These are phyloP conservation scores for Ethmia dodecea DNA, from an alignment of 2,888 invertebrate species.

Conservation along the genomic window DNA sequence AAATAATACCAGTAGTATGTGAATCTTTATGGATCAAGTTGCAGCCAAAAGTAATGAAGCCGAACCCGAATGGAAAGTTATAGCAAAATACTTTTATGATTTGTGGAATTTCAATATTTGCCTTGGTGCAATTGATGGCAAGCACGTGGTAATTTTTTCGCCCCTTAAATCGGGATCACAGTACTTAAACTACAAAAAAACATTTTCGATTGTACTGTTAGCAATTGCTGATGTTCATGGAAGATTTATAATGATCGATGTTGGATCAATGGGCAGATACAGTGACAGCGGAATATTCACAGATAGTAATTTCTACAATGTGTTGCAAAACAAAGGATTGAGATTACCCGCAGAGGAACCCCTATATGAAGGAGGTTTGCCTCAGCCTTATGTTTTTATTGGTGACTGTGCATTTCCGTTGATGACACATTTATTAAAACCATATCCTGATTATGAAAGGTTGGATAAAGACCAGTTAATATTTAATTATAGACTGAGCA, in stretches of 20 bases:
- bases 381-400: constrained; percentile 16
- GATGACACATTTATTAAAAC: constrained; percentile 6
- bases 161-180: too few species aligned
- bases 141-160: too few species aligned
- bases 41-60: background rate
- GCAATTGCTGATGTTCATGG: constrained; percentile 4
- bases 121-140: background rate
- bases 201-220: too few species aligned
- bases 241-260: constrained; percentile 3
- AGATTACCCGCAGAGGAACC: background rate
- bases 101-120: background rate
- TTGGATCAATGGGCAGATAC: background rate
- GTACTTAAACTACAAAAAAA: too few species aligned
- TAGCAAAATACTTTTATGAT: background rate
- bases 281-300: background rate
- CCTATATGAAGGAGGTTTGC: constrained; percentile 6
- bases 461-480: constrained; percentile 8
- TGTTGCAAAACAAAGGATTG: background rate
- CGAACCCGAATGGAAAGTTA: background rate
- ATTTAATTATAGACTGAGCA: constrained; percentile 13
- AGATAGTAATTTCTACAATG: background rate
- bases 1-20: background rate
- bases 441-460: constrained; percentile 12
- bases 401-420: constrained; percentile 15
- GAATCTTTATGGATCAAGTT: background rate